Percentiles rank a stretch among this genome's conserved stretches.
phyloP scores from a whole-genome alignment of 2,113 vertebrate genomes.

The Colinus virginianus region DNA sequence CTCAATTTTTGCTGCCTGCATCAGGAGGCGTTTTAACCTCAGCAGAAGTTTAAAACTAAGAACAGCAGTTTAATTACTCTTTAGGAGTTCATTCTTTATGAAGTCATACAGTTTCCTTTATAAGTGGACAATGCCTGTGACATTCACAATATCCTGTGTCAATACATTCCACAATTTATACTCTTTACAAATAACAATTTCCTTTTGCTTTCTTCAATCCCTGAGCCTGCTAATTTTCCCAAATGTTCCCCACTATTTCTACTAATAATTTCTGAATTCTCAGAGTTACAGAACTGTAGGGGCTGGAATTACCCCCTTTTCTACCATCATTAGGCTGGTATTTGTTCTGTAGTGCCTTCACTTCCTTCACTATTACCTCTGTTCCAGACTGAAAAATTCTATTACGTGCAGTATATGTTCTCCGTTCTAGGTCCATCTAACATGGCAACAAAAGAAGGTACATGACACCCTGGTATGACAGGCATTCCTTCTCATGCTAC shows the following conservation, averaged over 20 bases:
- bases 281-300: no score
- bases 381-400: background rate
- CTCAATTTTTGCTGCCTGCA: background rate
- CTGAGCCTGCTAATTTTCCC: background rate
- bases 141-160: background rate
- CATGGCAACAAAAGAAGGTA: background rate
- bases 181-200: background rate
- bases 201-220: background rate
- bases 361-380: background rate
- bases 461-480: background rate
- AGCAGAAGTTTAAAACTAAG: background rate
- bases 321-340: background rate
- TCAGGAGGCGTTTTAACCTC: background rate
- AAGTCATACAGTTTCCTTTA: background rate
- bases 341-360: background rate
- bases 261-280: background rate
- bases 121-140: background rate
- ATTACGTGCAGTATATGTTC: accelerated
- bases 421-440: background rate
- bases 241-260: background rate
- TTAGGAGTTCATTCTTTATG: background rate
- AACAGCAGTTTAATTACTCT: background rate
- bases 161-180: background rate
- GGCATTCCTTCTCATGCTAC: background rate
- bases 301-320: background rate